Base-by-base conservation (phyloP, 2,888 invertebrate genomes). In the Chrysomela aeneicollis region DNA sequence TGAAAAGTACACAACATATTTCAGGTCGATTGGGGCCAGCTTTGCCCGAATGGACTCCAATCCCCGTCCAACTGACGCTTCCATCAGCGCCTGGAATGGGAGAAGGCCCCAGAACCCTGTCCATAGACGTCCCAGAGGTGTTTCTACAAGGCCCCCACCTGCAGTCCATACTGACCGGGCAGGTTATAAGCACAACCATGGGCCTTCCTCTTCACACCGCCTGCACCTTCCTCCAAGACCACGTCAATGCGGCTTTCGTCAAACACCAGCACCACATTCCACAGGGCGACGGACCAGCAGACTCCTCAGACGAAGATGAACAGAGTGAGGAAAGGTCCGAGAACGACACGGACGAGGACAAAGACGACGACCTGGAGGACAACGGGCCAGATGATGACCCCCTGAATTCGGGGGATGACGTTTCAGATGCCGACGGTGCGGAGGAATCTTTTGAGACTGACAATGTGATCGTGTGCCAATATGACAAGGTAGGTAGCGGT, bases 391-490 rank as follows among this genome's bases (percentile, higher is more conserved):
- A 82, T 73, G 82, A 98, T 85, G 97, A 98, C 79, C 97, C 98
- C 0, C 85, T 98, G 1, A 98, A 98, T 83, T 97, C 97, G 12
- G 96, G 91, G 76, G 98, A 98, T 84, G 98, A 98, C 85, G 97
- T 98, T 8, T 97, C 97, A 53, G 98, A 98, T 82, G 97, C 97
- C 78, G 94, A 97, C 80, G 92, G 94, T 0, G 88, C 91, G 70
- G 97, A 97, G 82, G 72, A 72, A 63, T 88, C 98, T 82, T 98
- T 98, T 85, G 98, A 98, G 77, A 97, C 98, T 58, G 98, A 99
- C 76, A 98, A 99, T 87, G 97, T 99, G 64, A 96, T 99, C 70
- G 98, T 99, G 65, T 99, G 99, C 83, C 98, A 99, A 84, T 99
- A 98, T 85, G 99, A 99, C 85, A 99, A 99, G 69, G 74, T 74